Conservation (phyloP, 2,888 invertebrate species). For the Oligia fasciuncula region DNA sequence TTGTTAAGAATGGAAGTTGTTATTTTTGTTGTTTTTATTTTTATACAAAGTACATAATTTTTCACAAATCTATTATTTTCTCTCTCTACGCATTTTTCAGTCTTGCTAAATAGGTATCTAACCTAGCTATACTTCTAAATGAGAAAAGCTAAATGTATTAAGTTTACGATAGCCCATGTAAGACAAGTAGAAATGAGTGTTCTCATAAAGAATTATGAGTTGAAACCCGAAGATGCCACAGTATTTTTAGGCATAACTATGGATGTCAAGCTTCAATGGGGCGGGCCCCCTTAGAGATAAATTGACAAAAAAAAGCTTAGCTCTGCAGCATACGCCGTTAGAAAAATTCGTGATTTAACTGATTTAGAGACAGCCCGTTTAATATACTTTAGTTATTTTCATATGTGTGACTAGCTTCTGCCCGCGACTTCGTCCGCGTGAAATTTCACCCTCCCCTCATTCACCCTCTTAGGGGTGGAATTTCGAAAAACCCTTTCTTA, state of each 20-base stretch:
- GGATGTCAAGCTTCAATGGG: too few relatives aligned
- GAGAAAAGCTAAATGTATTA: neutral
- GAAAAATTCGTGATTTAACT: neutral
- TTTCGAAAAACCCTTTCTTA: too few relatives aligned
- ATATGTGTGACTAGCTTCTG: too few relatives aligned
- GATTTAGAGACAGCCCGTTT: neutral
- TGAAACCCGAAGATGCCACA: too few relatives aligned
- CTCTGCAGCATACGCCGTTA: neutral
- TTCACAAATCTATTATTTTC: conserved; percentile 29
- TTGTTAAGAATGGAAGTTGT: conserved; percentile 80
- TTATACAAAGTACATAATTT: conserved; percentile 79
- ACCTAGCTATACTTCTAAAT: neutral
- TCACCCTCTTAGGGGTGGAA: too few relatives aligned
- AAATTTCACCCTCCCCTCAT: too few relatives aligned
- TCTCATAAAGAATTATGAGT: too few relatives aligned
- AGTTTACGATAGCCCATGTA: too few relatives aligned
- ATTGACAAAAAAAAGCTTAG: neutral
- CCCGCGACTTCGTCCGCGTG: too few relatives aligned
- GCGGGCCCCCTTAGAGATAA: too few relatives aligned
- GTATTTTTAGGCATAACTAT: too few relatives aligned
- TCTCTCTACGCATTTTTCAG: neutral
- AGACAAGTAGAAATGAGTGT: too few relatives aligned
- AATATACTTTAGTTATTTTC: neutral
- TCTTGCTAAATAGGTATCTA: neutral
- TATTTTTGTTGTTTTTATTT: conserved; percentile 80